Base-by-base conservation (phyloP, 2,888 invertebrate species). In the Sinhomidia bicolor region DNA sequence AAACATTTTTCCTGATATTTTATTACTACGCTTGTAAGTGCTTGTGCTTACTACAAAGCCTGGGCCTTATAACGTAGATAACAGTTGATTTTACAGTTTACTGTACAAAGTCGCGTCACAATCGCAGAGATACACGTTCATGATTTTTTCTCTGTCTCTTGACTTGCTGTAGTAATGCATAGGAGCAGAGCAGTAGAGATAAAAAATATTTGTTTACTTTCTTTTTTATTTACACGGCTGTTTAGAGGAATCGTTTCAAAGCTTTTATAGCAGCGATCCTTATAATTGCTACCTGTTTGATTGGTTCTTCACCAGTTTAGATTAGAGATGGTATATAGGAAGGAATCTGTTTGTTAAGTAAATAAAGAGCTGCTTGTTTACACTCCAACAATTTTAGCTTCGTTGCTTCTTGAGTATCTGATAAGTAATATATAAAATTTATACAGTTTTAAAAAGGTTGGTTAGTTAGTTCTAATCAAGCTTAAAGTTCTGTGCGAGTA, bases 361-460 rank as follows among this genome's bases (percentile, higher is more conserved):
- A 62, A n/a, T n/a, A n/a, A 62, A 62, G 62, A 36, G 41, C 41
- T 41, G 32, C 36, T 41, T 80, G 60, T 81, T 9, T 81, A 26
- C n/a, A n/a, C 29, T 9, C 17, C 26, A 65, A 23, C 65, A 81
- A 65, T 81, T 81, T 81, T 81, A 29, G 44, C 81, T n/a, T 81
- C 65, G 14, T 41, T 36, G 9, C 14, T 41, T 60, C 32, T 62
- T 80, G 57, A 80, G 79, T 80, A 60, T 57, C 17, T 29, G 54
- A 54, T 51, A 47, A 47, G 10, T 47, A 54, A 57, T 54, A 51
- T n/a, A n/a, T n/a, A n/a, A n/a, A n/a, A n/a, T n/a, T n/a, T n/a
- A n/a, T 12, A n/a, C 76, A 12, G 60, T 79, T 60, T 41, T 51
- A 41, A 20, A 60, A 60, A 57, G 23, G 41, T 60, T 71, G 7